These are phyloP conservation scores for Rana temporaria DNA, from an alignment of 2,113 vertebrate genomes.

Conservation along the genomic window DNA sequence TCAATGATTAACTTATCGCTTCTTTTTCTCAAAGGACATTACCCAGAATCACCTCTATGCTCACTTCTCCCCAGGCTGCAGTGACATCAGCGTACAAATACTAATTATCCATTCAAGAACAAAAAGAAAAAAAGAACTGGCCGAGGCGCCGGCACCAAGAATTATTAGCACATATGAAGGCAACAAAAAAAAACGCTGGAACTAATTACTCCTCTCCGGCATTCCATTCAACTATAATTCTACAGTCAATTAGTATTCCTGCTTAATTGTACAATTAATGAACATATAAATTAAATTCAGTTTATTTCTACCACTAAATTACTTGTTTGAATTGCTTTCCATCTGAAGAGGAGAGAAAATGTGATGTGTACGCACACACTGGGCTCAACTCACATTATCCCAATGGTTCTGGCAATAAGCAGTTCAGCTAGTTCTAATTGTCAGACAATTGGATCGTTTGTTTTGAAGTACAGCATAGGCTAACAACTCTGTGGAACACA, in stretches of 20 bases:
- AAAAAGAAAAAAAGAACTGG: conserved; percentile 58
- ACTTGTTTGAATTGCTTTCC: conserved; percentile 64
- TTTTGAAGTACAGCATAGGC: background rate
- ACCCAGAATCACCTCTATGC: background rate
- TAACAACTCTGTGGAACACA: background rate
- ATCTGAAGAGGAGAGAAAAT: conserved; percentile 55
- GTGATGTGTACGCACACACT: conserved; percentile 2
- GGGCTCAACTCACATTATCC: conserved; percentile 57
- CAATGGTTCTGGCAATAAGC: conserved; percentile 53
- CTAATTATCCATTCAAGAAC: conserved; percentile 61
- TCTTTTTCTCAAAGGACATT: no score
- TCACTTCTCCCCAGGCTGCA: background rate
- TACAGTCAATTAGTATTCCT: conserved; percentile 62
- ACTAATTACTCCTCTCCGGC: conserved; percentile 61
- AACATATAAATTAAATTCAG: conserved; percentile 68
- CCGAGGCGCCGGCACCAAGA: conserved; percentile 58
- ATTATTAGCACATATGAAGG: conserved; percentile 57
- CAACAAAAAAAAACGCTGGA: conserved; percentile 59
- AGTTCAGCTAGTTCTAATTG: conserved; percentile 58
- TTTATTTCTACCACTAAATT: conserved; percentile 65
- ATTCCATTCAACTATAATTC: conserved; percentile 65
- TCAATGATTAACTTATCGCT: no score
- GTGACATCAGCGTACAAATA: conserved; percentile 43
- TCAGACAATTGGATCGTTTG: conserved; percentile 59
- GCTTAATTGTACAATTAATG: conserved; percentile 70